Evolutionary conservation across 2,888 invertebrate species (phyloP).

Genomic region (Ormia ochracea): DNA sequence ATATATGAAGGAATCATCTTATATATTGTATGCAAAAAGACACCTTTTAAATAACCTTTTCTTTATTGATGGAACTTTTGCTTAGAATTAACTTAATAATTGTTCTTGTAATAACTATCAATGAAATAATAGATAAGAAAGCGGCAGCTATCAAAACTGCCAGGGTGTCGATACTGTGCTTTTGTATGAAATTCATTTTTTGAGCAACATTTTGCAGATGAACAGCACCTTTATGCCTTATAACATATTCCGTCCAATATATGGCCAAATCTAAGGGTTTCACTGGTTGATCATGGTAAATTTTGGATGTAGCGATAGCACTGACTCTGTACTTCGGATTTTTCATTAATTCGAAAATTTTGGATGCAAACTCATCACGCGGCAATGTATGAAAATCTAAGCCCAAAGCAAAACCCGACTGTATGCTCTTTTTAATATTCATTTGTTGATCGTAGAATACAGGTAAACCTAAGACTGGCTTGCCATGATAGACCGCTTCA

Average conservation of each 20-base stretch:
- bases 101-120: slow-evolving; percentile 16
- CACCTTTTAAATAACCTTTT: slow-evolving; percentile 19
- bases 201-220: slow-evolving; percentile 68
- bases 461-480: slow-evolving; percentile 76
- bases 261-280: slow-evolving; percentile 69
- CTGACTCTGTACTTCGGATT: slow-evolving; percentile 65
- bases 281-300: slow-evolving; percentile 72
- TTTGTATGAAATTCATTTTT: slow-evolving; percentile 67
- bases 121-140: neutral
- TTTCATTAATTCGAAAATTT: slow-evolving; percentile 65
- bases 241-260: slow-evolving; percentile 74
- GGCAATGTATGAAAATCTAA: slow-evolving; percentile 20
- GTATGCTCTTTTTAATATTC: slow-evolving; percentile 73
- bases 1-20: no score
- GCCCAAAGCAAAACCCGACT: slow-evolving; percentile 36
- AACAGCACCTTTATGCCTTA: slow-evolving; percentile 70
- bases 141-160: slow-evolving; percentile 61
- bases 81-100: neutral
- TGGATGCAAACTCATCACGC: neutral
- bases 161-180: slow-evolving; percentile 70
- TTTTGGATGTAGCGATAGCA: slow-evolving; percentile 64
- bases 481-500: slow-evolving; percentile 75
- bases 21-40: no score
- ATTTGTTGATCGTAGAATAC: slow-evolving; percentile 77
- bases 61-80: slow-evolving; percentile 2